A percentile compares a stretch with the other conserved stretches of the same genome.
These are phyloP conservation scores for Aphis craccivora DNA, from an alignment of 1,140 invertebrate species.

Conservation along the genomic window DNA sequence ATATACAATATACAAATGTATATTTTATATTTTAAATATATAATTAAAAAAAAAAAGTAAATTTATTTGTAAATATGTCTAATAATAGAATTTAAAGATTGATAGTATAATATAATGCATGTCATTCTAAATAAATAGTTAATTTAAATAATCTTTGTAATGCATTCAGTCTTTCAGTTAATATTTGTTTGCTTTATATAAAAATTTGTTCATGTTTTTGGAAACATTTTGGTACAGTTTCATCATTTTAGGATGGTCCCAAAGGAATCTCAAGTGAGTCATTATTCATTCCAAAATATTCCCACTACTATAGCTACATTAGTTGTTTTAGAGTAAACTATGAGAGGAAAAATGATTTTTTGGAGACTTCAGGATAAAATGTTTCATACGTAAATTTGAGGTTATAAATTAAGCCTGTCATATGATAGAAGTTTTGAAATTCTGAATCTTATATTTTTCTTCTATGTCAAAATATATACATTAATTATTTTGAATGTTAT, in stretches of 20 bases:
- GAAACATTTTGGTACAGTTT: neutral
- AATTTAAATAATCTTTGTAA: neutral
- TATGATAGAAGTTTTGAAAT: neutral
- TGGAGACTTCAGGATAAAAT: neutral
- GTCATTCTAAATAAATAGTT: neutral
- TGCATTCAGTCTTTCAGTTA: neutral
- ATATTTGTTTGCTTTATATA: neutral
- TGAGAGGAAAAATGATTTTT: neutral
- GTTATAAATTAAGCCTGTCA: conserved; percentile 2
- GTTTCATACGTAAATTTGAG: neutral
- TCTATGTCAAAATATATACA: neutral
- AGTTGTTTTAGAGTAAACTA: conserved; percentile 17
- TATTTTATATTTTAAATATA: no score
- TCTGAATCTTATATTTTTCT: conserved; percentile 20
- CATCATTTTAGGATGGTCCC: neutral
- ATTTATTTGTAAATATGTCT: no score
- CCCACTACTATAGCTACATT: neutral
- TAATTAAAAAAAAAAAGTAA: no score
- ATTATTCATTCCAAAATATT: neutral
- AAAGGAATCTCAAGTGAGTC: neutral
- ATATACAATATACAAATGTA: no score
- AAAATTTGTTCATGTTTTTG: neutral
- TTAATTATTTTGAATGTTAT: neutral
- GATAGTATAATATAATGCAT: neutral
- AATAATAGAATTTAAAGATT: neutral